Conservation (phyloP, 2,113 vertebrate genomes). For the Cynoglossus semilaevis region DNA sequence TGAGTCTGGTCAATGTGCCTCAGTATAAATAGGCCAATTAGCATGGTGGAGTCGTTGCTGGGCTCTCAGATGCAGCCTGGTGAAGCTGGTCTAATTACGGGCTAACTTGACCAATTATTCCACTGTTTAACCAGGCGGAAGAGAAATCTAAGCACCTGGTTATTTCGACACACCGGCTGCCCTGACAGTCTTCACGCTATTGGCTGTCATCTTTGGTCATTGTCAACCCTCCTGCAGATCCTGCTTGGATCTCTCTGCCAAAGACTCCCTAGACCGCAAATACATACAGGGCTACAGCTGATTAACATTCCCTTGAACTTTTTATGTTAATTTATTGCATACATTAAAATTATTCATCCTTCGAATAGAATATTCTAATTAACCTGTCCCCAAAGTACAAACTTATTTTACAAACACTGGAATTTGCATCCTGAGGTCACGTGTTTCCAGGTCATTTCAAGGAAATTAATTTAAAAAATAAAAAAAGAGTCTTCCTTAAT, state of each 20-base stretch:
- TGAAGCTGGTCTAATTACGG: constrained; percentile 65
- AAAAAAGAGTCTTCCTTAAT: too few relatives aligned
- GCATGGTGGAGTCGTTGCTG: constrained; percentile 32
- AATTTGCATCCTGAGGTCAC: background rate
- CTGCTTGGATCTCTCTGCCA: constrained; percentile 2
- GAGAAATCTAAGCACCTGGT: constrained; percentile 61
- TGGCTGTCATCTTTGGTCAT: constrained; percentile 59
- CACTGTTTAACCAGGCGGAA: constrained; percentile 69
- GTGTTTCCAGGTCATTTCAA: background rate
- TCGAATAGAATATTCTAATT: background rate
- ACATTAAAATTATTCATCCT: background rate
- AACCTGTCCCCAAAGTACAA: background rate
- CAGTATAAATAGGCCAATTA: constrained; percentile 73
- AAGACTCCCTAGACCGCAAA: background rate
- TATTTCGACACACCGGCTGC: constrained; percentile 58
- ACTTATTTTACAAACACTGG: background rate
- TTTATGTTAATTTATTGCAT: background rate
- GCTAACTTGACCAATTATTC: constrained; percentile 70
- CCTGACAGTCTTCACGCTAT: constrained; percentile 45
- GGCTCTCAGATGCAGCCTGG: constrained; percentile 49
- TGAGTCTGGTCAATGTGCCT: constrained; percentile 52
- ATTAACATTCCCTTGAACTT: background rate
- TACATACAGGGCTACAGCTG: background rate
- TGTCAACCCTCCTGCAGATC: constrained; percentile 43
- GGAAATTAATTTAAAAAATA: background rate